These are phyloP conservation scores for Sarcophaga peregrina DNA, from an alignment of 1,140 invertebrate species.

Conservation along the genomic window DNA sequence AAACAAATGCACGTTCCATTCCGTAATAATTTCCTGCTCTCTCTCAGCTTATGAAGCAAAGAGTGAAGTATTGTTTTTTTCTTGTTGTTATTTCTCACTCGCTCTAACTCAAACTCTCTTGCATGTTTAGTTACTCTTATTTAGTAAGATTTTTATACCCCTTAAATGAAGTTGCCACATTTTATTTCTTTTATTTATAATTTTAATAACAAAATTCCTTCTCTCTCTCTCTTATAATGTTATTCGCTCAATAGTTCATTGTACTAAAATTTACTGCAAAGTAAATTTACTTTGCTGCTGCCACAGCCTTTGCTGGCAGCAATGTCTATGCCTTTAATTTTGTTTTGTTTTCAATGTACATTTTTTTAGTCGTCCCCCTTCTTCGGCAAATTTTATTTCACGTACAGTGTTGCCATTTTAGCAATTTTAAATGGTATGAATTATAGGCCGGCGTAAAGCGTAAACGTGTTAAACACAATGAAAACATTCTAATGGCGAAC, in stretches of 20 bases:
- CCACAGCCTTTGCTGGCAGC: neutral
- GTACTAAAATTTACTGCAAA: slow-evolving; percentile 18
- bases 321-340: neutral
- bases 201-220: too few species aligned
- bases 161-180: slow-evolving; percentile 8
- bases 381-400: too few species aligned
- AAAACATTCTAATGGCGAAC: too few species aligned
- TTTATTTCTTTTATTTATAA: neutral
- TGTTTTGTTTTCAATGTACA: too few species aligned
- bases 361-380: too few species aligned
- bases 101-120: neutral
- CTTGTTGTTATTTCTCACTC: neutral
- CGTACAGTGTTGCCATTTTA: too few species aligned
- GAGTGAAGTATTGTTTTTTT: neutral
- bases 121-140: too few species aligned
- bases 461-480: too few species aligned
- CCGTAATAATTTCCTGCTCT: neutral
- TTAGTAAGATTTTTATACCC: neutral
- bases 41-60: too few species aligned
- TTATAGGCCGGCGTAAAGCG: too few species aligned
- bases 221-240: neutral
- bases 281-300: slow-evolving; percentile 19
- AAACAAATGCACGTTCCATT: neutral
- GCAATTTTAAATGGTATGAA: too few species aligned
- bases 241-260: neutral